Evolutionary conservation across 2,797 vertebrate genomes (phyloP), one percentile per base, ranked within the genome.

Genomic region (Mormyrops attenuatus): DNA sequence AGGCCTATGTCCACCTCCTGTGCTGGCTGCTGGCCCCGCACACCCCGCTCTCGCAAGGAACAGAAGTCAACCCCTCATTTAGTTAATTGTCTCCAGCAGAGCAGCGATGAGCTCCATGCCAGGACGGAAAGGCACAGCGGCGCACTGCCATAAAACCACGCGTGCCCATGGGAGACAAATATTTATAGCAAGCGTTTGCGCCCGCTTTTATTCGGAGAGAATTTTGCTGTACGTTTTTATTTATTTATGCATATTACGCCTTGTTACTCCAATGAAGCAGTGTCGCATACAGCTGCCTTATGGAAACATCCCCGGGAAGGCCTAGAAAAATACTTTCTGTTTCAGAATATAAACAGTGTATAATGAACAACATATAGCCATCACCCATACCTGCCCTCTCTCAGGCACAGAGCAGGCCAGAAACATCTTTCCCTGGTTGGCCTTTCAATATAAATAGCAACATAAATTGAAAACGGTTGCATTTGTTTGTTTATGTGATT

Each of bases 11-110:
- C 63, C 84, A 77, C 89, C 53, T 34, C 53, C 88, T 52, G 22
- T 77, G 8, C 47, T 50, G 60, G 85, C 89, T 44, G 49, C 77
- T 82, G n/a, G 52, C 80, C 53, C 41, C 13, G 26, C n/a, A 53
- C 57, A 20, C 80, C 57, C 82, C 1, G 15, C 55, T 38, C 60
- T 52, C 47, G 41, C 85, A 73, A 44, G 84, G 60, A 89, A 77
- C 84, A 87, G 84, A 89, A 87, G 84, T 89, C 60, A 85, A 50
- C 60, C 84, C 60, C 60, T 89, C 60, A 73, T 86, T 89, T 89
- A 50, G 89, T 41, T 66, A 86, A 89, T 87, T 50, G 60, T 89
- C 82, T 87, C 84, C 89, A 89, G 85, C 84, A 15, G 89, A 87
- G 84, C 89, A 38, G 60, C 47, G 20, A 52, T 34, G 57, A 86